A percentile compares a stretch with the other conserved stretches of the same genome.
Evolutionary conservation across 2,888 invertebrate species (phyloP).

Genomic region (Marasmarcha lunaedactyla): DNA sequence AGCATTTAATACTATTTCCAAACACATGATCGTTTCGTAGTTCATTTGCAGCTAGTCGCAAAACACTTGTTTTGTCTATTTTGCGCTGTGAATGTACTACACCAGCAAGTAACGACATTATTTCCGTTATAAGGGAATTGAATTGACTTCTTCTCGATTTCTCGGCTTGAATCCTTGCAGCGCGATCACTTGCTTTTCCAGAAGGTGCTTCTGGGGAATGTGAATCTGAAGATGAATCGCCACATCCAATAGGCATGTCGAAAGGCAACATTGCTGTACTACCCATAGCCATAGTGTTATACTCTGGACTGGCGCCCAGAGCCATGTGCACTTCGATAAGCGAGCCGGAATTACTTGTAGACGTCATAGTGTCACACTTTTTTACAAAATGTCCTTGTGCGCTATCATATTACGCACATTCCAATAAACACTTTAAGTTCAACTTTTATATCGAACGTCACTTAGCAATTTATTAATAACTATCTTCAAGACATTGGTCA

Average conservation of each 20-base stretch:
- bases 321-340: slow-evolving; percentile 30
- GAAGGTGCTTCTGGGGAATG: slow-evolving; percentile 48
- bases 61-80: slow-evolving; percentile 91
- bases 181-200: slow-evolving; percentile 76
- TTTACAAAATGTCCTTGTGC: slow-evolving; percentile 4
- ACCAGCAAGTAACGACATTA: slow-evolving; percentile 86
- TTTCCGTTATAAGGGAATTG: slow-evolving; percentile 85
- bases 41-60: slow-evolving; percentile 88
- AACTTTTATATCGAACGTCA: too few species aligned
- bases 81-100: slow-evolving; percentile 84
- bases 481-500: too few species aligned
- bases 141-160: slow-evolving; percentile 91
- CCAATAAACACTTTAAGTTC: slow-evolving; percentile 2
- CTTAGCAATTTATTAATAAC: too few species aligned
- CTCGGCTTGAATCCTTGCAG: slow-evolving; percentile 89
- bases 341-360: slow-evolving; percentile 32
- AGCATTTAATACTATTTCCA: slow-evolving; percentile 63
- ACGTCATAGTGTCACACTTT: slow-evolving; percentile 29
- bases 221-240: slow-evolving; percentile 58
- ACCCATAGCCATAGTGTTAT: slow-evolving; percentile 29
- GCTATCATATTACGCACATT: slow-evolving; percentile 4
- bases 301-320: slow-evolving; percentile 30
- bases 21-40: slow-evolving; percentile 83
- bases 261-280: slow-evolving; percentile 26
- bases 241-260: slow-evolving; percentile 30